Evolutionary conservation across 2,113 vertebrate species (phyloP), one percentile per base, ranked within the genome.

Genomic region (Acrocephalus arundinaceus): DNA sequence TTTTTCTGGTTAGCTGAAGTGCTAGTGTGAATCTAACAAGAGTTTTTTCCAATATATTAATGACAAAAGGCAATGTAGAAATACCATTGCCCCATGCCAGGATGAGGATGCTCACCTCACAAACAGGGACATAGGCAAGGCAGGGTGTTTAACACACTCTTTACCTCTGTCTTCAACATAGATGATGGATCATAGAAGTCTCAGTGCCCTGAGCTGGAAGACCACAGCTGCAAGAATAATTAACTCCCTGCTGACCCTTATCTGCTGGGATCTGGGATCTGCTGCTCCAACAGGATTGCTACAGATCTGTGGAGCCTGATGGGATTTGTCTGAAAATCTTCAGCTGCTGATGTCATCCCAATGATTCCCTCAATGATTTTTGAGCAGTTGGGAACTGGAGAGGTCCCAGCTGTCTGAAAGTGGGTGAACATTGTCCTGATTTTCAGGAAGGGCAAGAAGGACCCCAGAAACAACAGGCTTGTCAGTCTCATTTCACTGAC

Each of bases 1-100:
- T 85, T 96, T 91, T 95, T 92, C 93, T 37, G 0, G 68, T 93
- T 88, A 95, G 72, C 76, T 95, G 67, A 59, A 86, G 37, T 37
- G 43, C 51, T 35, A 28, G 30, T 15, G 22, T 51, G 76, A 85
- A 78, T 83, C 37, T 49, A n/a, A 52, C 31, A 67, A 30, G 28
- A 46, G 15, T 4, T 41, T 67, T 59, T 75, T n/a, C 20, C 22
- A 30, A n/a, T 24, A 39, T 10, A 30, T n/a, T 67, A 24, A 39
- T 59, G 70, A 31, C 19, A 74, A 74, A 67, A 81, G 23, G 11
- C 16, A 52, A 10, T n/a, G 28, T 46, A 59, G 12, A 67, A 89
- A 59, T 52, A 46, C 24, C 7, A 21, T n/a, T 33, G 19, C 19
- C 27, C 18, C 13, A 6, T 59, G 51, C 3, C 9, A 30, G 15